phyloP scores from a whole-genome alignment of 2,797 vertebrate species.

The Gallinago nigripennis region DNA sequence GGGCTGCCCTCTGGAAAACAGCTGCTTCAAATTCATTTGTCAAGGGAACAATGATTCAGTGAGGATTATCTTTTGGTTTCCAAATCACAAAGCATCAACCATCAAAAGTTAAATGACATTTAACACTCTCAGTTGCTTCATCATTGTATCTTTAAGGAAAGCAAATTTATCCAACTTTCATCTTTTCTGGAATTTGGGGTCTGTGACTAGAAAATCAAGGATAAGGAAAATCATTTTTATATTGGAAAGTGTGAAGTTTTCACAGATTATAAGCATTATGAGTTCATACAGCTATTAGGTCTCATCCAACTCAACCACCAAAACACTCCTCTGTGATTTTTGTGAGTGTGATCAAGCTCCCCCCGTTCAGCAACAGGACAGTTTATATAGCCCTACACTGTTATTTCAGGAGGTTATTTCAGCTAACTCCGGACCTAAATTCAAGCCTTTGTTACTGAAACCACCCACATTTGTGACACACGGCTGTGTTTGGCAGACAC shows the following conservation, averaged over 20 bases:
- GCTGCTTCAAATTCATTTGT: neutral
- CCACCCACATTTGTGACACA: neutral
- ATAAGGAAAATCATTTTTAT: neutral
- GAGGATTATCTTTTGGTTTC: neutral
- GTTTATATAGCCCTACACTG: neutral
- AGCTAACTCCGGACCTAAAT: neutral
- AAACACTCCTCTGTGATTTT: neutral
- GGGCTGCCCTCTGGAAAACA: neutral
- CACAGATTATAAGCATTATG: neutral
- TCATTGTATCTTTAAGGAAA: neutral
- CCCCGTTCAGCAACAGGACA: neutral
- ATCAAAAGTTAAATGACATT: neutral
- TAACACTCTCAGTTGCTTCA: neutral
- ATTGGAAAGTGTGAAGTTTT: neutral
- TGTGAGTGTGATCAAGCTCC: neutral
- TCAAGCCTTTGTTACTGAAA: neutral
- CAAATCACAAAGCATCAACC: neutral
- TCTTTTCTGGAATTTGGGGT: neutral
- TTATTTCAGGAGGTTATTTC: neutral
- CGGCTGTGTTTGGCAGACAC: neutral
- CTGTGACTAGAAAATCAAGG: neutral
- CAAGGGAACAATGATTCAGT: neutral
- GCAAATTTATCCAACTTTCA: neutral
- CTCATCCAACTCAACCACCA: neutral
- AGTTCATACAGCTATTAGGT: neutral